Percentiles rank a stretch among this genome's conserved stretches.
These are phyloP conservation scores for Dendrocincla fuliginosa DNA, from an alignment of 2,797 vertebrate genomes.

Conservation along the genomic window DNA sequence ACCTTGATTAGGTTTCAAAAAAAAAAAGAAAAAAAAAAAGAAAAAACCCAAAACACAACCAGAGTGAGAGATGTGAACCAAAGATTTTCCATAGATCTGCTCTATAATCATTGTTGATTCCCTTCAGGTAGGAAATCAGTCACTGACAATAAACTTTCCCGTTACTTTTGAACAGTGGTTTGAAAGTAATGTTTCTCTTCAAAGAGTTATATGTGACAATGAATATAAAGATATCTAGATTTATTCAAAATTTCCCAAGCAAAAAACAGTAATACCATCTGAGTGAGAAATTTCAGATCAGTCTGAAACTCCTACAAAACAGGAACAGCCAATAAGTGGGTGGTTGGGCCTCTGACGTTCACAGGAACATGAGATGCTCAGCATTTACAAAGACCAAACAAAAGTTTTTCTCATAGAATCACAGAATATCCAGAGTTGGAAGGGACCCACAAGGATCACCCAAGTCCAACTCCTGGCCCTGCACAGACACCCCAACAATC, in stretches of 20 bases:
- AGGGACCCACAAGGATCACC: neutral
- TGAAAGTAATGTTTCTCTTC: neutral
- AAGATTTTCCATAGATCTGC: neutral
- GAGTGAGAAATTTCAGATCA: neutral
- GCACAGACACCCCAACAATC: neutral
- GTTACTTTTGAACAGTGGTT: neutral
- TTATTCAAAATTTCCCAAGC: neutral
- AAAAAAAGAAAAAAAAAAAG: accelerated
- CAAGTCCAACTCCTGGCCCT: neutral
- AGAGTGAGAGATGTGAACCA: accelerated
- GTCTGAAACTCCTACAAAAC: neutral
- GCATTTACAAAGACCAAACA: neutral
- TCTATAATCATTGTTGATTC: neutral
- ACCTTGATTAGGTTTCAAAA: conserved; percentile 28
- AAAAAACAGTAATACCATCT: neutral
- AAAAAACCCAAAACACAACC: no score
- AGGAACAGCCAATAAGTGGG: neutral
- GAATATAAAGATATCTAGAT: neutral
- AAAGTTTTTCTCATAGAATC: neutral
- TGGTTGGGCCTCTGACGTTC: neutral
- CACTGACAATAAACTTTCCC: neutral
- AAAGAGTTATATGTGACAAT: neutral
- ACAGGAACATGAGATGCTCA: neutral
- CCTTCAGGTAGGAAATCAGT: neutral
- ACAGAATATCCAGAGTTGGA: neutral